phyloP scores from a whole-genome alignment of 2,113 vertebrate genomes.

The Calidris pugnax region DNA sequence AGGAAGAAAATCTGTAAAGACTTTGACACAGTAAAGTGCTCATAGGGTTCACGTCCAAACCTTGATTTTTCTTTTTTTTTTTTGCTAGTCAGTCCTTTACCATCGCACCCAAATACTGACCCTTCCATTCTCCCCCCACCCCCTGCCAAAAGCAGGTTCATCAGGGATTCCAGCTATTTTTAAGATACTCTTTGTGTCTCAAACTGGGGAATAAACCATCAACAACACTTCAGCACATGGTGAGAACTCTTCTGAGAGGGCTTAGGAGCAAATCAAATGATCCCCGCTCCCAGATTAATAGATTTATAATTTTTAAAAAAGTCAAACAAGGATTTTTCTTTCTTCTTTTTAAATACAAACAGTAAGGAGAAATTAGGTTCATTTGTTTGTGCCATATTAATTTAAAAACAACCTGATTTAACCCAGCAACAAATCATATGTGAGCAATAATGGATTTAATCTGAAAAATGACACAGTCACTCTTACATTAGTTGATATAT shows the following conservation, averaged over 20 bases:
- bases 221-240: not conserved
- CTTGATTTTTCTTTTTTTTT: not conserved
- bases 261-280: not conserved
- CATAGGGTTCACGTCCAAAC: constrained; percentile 37
- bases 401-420: not conserved
- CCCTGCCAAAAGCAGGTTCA: not conserved
- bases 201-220: not conserved
- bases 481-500: not conserved
- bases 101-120: not conserved
- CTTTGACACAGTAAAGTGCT: constrained; percentile 61
- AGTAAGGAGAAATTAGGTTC: not conserved
- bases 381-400: not conserved
- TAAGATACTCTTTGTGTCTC: constrained; percentile 24
- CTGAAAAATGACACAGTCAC: not conserved
- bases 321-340: not conserved
- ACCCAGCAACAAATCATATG: not conserved
- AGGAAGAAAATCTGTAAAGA: constrained; percentile 69
- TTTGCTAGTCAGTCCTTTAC: not conserved
- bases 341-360: constrained; percentile 21
- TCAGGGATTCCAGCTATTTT: constrained; percentile 19
- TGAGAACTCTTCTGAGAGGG: constrained; percentile 5
- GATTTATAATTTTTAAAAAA: not conserved
- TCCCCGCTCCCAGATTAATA: not conserved
- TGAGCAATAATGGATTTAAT: not conserved
- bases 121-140: not conserved